Evolutionary conservation across 2,113 vertebrate genomes (phyloP), one percentile per base, ranked within the genome.

Genomic region (Phoenicopterus ruber): DNA sequence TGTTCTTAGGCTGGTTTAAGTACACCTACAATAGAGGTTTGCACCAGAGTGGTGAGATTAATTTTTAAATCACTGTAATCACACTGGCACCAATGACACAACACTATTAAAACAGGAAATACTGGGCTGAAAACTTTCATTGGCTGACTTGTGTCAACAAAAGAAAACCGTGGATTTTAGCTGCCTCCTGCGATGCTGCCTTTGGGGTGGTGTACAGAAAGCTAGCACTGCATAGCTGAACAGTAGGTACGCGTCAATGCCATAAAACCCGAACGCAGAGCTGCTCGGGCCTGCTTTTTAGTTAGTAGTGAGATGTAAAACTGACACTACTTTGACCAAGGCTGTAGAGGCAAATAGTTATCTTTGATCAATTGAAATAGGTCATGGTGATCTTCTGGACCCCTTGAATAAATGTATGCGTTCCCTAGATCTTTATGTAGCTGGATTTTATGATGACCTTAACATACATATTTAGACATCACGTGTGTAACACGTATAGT

Each of bases 221-320:
- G 26, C 47, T 57, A 18, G 25, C 21, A 3, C 25, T 0, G 0
- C 7, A 2, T 14, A 36, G n/a, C 49, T 72, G 57, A 47, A 21
- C 25, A 49, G 47, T 22, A 26, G 49, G 20, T 26, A 8, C 31
- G 11, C 11, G 21, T 21, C 47, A 28, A 0, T n/a, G 65, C 59
- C 11, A 6, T 34, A 17, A 52, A 61, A 28, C 10, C 32, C 1
- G 0, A 77, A 42, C 19, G 25, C 31, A 40, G n/a, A 47, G 26
- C 72, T 49, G 40, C 47, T 70, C 13, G 8, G 38, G 46, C 34
- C 70, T 77, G 47, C 31, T 36, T 42, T 70, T 63, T 50, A 5
- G 31, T 77, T 36, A 61, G n/a, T 11, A 40, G 52, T 31, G 65
- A 44, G n/a, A 26, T 49, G 57, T 42, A 29, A 66, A 66, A 22